Conservation (phyloP, 1,140 invertebrate genomes). For the Macrobrachium nipponense region DNA sequence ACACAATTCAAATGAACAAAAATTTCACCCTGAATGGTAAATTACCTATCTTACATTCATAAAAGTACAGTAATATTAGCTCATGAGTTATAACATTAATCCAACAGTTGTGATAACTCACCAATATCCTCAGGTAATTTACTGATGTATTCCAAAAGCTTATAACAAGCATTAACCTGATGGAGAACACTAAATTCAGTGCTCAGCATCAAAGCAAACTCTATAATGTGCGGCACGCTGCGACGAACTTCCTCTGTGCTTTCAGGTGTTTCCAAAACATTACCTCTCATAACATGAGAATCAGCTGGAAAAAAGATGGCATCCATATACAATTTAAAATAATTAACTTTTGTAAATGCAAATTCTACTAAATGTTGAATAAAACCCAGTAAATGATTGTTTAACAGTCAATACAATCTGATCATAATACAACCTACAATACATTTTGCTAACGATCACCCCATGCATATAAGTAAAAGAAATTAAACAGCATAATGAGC, state of each 20-base stretch:
- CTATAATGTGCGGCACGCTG: slow-evolving; percentile 69
- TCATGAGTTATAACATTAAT: not conserved
- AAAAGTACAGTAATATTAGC: not conserved
- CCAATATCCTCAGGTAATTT: slow-evolving; percentile 34
- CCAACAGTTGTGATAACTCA: not conserved
- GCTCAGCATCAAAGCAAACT: slow-evolving; percentile 78
- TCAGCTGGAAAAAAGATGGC: slow-evolving; percentile 29
- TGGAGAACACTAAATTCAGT: slow-evolving; percentile 76
- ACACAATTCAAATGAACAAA: too few species aligned
- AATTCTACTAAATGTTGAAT: too few species aligned
- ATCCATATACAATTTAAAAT: too few species aligned
- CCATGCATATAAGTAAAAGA: too few species aligned
- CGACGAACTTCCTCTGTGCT: slow-evolving; percentile 10
- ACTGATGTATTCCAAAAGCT: slow-evolving; percentile 75
- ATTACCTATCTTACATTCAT: not conserved
- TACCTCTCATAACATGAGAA: slow-evolving; percentile 42
- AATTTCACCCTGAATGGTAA: not conserved
- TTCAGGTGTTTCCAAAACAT: not conserved
- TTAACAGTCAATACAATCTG: too few species aligned
- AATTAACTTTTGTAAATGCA: too few species aligned
- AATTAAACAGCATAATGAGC: too few species aligned
- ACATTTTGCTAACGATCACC: too few species aligned
- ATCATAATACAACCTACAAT: too few species aligned
- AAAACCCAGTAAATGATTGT: too few species aligned
- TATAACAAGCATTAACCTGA: slow-evolving; percentile 76